Percentiles rank a stretch among this genome's conserved stretches.
These are phyloP conservation scores for Semibalanus balanoides DNA, from an alignment of 1,140 invertebrate species.

Conservation along the genomic window DNA sequence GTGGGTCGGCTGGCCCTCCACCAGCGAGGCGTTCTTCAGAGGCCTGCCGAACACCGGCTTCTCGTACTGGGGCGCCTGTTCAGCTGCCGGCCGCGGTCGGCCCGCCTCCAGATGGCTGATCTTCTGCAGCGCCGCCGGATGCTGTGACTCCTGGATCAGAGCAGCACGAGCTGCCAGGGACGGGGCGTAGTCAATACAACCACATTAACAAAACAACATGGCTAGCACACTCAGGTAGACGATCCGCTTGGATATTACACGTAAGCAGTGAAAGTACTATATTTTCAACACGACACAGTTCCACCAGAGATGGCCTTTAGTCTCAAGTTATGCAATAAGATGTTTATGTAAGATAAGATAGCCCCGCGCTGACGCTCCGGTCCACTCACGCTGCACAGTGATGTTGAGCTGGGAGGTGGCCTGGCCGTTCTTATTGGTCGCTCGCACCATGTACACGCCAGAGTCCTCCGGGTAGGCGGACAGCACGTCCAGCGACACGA, in stretches of 20 bases:
- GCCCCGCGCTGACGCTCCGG: not conserved
- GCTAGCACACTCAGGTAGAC: too few species aligned
- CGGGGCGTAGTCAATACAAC: not conserved
- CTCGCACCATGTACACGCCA: slow-evolving; percentile 33
- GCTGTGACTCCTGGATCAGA: slow-evolving; percentile 70
- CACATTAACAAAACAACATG: too few species aligned
- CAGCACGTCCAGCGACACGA: slow-evolving; percentile 81
- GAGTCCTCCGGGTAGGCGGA: slow-evolving; percentile 44
- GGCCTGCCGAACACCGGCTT: slow-evolving; percentile 77
- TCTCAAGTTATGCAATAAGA: too few species aligned
- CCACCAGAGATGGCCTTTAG: too few species aligned
- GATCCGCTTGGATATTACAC: too few species aligned
- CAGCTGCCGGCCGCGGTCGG: slow-evolving; percentile 45
- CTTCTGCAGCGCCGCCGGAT: slow-evolving; percentile 81
- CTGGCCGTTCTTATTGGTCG: slow-evolving; percentile 41
- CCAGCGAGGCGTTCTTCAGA: slow-evolving; percentile 63
- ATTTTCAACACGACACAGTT: too few species aligned
- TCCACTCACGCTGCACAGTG: slow-evolving; percentile 59
- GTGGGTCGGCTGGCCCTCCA: slow-evolving; percentile 80
- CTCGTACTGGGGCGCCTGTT: slow-evolving; percentile 58
- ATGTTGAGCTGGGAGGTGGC: slow-evolving; percentile 63
- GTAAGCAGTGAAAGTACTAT: too few species aligned
- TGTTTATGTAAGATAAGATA: too few species aligned
- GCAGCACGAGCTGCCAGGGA: slow-evolving; percentile 21
- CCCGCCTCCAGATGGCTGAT: slow-evolving; percentile 80